These are phyloP conservation scores for Stramonita haemastoma DNA, from an alignment of 2,888 invertebrate species.

Conservation along the genomic window DNA sequence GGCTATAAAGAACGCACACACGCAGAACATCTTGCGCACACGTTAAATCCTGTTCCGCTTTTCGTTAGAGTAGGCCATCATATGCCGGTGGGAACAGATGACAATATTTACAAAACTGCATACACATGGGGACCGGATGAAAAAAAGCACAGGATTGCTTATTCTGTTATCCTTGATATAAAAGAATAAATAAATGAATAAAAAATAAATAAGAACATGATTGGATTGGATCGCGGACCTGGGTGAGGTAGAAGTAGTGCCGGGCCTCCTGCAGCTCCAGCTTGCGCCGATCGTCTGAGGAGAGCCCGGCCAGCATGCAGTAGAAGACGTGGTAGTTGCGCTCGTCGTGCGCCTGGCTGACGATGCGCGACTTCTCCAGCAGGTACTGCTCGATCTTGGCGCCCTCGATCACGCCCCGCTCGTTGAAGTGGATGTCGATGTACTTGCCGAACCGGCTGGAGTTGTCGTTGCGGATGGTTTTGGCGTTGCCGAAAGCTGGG, in stretches of 20 bases:
- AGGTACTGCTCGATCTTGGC: slow-evolving; percentile 99
- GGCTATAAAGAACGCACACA: too few species aligned
- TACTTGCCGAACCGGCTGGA: slow-evolving; percentile 99
- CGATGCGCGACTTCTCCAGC: slow-evolving; percentile 97
- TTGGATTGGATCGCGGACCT: slow-evolving; percentile 81
- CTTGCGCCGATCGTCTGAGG: slow-evolving; percentile 92
- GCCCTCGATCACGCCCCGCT: slow-evolving; percentile 96
- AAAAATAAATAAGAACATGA: too few species aligned
- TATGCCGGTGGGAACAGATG: too few species aligned
- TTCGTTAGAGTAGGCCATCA: too few species aligned
- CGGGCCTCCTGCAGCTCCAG: slow-evolving; percentile 92
- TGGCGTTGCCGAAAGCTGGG: slow-evolving; percentile 98
- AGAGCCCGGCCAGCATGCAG: slow-evolving; percentile 96
- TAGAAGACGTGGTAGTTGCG: slow-evolving; percentile 97
- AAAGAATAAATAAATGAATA: too few species aligned
- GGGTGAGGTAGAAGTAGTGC: slow-evolving; percentile 93
- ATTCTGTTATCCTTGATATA: too few species aligned
- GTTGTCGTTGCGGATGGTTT: slow-evolving; percentile 99
- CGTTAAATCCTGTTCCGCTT: too few species aligned
- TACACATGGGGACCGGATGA: too few species aligned
- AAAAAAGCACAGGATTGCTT: too few species aligned
- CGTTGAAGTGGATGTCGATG: slow-evolving; percentile 98
- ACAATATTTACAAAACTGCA: too few species aligned
- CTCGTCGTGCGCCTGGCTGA: slow-evolving; percentile 91
- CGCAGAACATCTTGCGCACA: too few species aligned